phyloP scores from a whole-genome alignment of 1,140 invertebrate species.

The Pygmarrhopalites habei region DNA sequence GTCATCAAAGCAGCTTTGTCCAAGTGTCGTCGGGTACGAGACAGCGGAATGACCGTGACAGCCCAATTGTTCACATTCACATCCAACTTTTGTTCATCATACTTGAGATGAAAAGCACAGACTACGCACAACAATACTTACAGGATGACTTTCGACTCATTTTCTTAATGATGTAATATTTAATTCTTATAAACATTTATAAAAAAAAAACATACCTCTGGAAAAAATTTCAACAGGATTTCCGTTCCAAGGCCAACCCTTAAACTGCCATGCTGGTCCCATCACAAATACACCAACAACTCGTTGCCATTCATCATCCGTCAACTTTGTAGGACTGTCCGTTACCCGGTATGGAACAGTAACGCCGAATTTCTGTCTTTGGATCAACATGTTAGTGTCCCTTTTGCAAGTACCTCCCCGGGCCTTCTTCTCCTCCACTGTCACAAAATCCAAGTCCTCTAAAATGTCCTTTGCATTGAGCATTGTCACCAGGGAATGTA shows the following conservation, averaged over 20 bases:
- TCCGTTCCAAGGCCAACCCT: conserved; percentile 97
- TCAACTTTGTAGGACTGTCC: conserved; percentile 87
- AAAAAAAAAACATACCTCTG: conserved; percentile 22
- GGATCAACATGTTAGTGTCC: too few species aligned
- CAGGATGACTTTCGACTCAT: too few species aligned
- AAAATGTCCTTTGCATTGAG: too few species aligned
- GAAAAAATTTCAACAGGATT: conserved; percentile 72
- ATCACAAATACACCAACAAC: conserved; percentile 99
- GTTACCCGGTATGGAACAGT: conserved; percentile 89
- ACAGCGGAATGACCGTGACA: conserved; percentile 85
- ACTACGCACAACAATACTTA: not conserved
- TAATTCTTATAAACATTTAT: conserved; percentile 86
- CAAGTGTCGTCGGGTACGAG: conserved; percentile 87
- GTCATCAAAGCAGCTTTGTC: conserved; percentile 89
- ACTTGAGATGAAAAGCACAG: conserved; percentile 91
- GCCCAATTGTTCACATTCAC: conserved; percentile 92
- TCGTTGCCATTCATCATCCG: conserved; percentile 90
- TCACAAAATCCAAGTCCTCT: too few species aligned
- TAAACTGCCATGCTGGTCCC: conserved; percentile 99
- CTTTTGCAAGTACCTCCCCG: too few species aligned
- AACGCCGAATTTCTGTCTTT: conserved; percentile 60
- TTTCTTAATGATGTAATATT: too few species aligned
- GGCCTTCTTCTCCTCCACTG: too few species aligned
- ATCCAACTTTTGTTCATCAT: conserved; percentile 89
- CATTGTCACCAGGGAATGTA: too few species aligned